Evolutionary conservation across 2,888 invertebrate species (phyloP).

Genomic region (Diadegma fenestrale): DNA sequence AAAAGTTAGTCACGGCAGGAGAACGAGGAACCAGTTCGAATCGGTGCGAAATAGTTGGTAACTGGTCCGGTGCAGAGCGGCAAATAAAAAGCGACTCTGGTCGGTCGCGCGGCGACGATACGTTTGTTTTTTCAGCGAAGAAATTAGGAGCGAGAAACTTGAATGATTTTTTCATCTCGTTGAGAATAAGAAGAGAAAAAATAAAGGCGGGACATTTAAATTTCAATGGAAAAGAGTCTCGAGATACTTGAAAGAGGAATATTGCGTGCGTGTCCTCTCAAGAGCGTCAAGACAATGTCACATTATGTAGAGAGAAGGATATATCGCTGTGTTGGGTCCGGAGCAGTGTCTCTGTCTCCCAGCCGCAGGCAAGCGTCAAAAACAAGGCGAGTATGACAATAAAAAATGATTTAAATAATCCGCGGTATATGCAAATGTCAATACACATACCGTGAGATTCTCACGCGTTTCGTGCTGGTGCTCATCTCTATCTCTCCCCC

Average conservation of each 20-base stretch:
- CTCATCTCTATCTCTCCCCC: conserved; percentile 37
- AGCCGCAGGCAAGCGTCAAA: conserved; percentile 77
- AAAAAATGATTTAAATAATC: conserved; percentile 84
- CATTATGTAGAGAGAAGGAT: conserved; percentile 40
- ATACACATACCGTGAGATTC: conserved; percentile 77
- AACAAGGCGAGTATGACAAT: conserved; percentile 79
- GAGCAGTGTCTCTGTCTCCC: conserved; percentile 68
- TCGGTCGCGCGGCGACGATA: conserved; percentile 44
- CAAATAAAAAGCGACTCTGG: neutral
- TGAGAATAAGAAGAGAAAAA: conserved; percentile 31
- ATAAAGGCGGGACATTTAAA: conserved; percentile 72
- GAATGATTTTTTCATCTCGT: conserved; percentile 63
- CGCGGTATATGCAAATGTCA: conserved; percentile 81
- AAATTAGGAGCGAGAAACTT: conserved; percentile 75
- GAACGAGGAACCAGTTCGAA: conserved; percentile 56
- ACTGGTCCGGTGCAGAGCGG: conserved; percentile 28
- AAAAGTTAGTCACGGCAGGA: conserved; percentile 50
- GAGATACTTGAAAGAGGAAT: conserved; percentile 75
- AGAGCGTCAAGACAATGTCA: conserved; percentile 57
- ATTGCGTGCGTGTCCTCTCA: conserved; percentile 54
- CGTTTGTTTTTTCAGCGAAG: conserved; percentile 78
- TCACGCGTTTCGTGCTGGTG: conserved; percentile 77
- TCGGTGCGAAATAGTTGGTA: conserved; percentile 30
- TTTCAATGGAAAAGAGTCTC: conserved; percentile 76
- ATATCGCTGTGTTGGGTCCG: conserved; percentile 30